Evolutionary conservation across 2,888 invertebrate species (phyloP), one percentile per base, ranked within the genome.

Genomic region (Caenorhabditis uteleia): DNA sequence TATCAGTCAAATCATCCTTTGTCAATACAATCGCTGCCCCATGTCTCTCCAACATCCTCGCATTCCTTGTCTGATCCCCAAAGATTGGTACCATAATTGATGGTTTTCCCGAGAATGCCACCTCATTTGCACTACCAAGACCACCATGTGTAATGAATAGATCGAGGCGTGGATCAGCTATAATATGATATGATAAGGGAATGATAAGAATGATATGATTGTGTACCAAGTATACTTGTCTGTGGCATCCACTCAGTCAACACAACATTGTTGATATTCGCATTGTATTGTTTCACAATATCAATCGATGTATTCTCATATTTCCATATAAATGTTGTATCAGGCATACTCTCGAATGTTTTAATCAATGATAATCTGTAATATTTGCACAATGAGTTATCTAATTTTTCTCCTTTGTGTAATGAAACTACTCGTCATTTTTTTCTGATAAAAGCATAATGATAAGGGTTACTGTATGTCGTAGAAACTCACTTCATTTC

Each of bases 211-310:
- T 14, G 18, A 49, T n/a, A n/a, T 47, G n/a, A 33, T 14, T 10
- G 16, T 10, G 12, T 25, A 59, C 65, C 61, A 3, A 70, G 42
- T 16, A 71, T 27, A 36, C 58, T 50, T 12, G 36, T 54, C 46
- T 77, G 76, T 6, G 76, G 75, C 34, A 71, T 51, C 76, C 76
- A 77, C 29, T 64, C 62, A 4, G 51, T 54, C 8, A 75, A 29
- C 21, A 53, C 25, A 18, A 77, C 60, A 57, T 77, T 77, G 0
- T 25, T 16, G 16, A 65, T 53, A n/a, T 39, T n/a, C 49, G 16
- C 57, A 34, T 18, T 53, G 49, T 48, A 42, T 14, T 53, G 56
- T n/a, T 43, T 20, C 14, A 54, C 47, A 20, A 65, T 53, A 16
- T 68, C 58, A 7, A 27, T 39, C 5, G 42, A 21, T 21, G 27